Base-by-base conservation (phyloP, 2,888 invertebrate species). In the Hyposoter dolosus region DNA sequence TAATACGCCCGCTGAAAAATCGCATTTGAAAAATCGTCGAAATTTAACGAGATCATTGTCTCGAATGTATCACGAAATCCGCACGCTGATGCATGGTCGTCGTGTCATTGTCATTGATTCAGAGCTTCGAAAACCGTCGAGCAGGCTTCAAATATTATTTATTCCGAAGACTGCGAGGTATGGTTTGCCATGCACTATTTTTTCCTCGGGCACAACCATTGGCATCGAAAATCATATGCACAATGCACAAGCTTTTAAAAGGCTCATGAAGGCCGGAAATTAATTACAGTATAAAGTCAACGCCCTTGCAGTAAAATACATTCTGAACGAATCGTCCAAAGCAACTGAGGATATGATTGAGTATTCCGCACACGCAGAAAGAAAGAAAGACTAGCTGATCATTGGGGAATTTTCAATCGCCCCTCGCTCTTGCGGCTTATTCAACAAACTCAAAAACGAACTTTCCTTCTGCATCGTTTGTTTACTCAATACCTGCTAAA, bases 241-340 rank as follows among this genome's bases (percentile, higher is more conserved):
- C 23, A 43, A 28, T 40, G 6, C 23, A 74, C 43, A 17, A 19
- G 35, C 50, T 47, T 50, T 66, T 66, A 66, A 19, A 66, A 19
- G 47, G 15, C 35, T 23, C 50, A 28, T 12, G 43, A 69, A 69
- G 40, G 35, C 80, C 75, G 80, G 75, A 80, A 69, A 71, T 80
- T 80, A 63, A 28, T 32, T 75, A 63, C n/a, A 10, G 23, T 45
- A 19, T 19, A 80, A 65, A 28, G 83, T 75, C 79, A 71, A 84
- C 79, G 69, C 60, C 80, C 65, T 80, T 47, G 76, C 69, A 60
- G 65, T 76, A 53, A 80, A 69, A 80, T 75, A 45, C 50, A 45
- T 80, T 71, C 32, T 71, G 45, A 80, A 19, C 53, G 80, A 84
- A 80, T 53, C 40, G 63, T 65, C 43, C n/a, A 63, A 63, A 65